Evolutionary conservation across 1,140 invertebrate genomes (phyloP).

Genomic region (Heterodera schachtii): DNA sequence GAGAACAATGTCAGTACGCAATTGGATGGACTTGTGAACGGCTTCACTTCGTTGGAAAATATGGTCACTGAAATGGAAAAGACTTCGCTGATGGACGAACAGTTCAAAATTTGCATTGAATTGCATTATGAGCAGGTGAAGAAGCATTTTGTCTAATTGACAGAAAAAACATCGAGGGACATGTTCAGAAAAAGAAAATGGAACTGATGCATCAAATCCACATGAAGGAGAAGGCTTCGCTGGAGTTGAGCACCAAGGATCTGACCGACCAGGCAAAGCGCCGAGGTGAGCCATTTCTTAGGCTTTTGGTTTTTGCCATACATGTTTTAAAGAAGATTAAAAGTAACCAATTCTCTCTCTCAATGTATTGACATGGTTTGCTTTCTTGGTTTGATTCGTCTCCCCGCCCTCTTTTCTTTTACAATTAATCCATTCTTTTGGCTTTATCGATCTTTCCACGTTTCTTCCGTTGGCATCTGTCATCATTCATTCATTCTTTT

Average conservation of each 20-base stretch:
- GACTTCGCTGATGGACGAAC: constrained; percentile 20
- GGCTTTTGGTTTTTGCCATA: too few species aligned
- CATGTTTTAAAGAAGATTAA: too few species aligned
- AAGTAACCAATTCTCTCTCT: too few species aligned
- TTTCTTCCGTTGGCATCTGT: constrained; percentile 12
- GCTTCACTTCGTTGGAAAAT: background rate
- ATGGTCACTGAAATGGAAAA: constrained; percentile 20
- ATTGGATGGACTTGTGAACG: background rate
- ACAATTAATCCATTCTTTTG: too few species aligned
- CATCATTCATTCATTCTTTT: constrained; percentile 5
- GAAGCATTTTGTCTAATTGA: background rate
- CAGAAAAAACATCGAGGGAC: background rate
- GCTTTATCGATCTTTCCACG: too few species aligned
- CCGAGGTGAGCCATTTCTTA: background rate
- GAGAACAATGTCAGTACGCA: background rate
- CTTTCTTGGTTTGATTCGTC: too few species aligned
- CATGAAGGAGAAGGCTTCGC: background rate
- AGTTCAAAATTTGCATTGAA: constrained; percentile 13
- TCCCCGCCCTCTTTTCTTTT: too few species aligned
- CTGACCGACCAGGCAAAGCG: background rate
- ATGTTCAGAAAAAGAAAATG: constrained; percentile 7
- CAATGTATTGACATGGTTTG: too few species aligned
- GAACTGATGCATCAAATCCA: constrained; percentile 10
- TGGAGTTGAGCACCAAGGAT: constrained; percentile 4
- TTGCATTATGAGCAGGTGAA: constrained; percentile 24